Conservation (phyloP, 1,140 invertebrate genomes). For the Hylaeus volcanicus region DNA sequence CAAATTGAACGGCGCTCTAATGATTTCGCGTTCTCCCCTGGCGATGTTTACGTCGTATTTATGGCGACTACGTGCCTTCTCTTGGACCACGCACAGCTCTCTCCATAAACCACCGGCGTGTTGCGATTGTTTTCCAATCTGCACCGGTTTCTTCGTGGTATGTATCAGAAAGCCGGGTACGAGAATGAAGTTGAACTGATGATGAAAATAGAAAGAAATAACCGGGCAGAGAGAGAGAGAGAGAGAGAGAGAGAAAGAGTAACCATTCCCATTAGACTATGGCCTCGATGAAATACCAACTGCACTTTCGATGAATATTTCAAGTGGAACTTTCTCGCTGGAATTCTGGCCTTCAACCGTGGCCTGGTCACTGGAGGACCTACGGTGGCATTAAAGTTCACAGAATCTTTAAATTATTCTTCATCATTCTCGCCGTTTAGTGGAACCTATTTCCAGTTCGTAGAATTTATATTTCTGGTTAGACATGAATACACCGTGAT, state of each 20-base stretch:
- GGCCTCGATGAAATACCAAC: neutral
- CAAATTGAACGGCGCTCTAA: conserved; percentile 62
- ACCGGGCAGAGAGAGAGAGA: neutral
- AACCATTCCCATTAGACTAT: neutral
- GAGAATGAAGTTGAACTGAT: neutral
- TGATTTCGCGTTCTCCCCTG: conserved; percentile 53
- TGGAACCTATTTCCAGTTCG: neutral
- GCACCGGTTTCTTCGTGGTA: neutral
- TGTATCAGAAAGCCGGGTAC: neutral
- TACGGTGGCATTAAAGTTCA: neutral
- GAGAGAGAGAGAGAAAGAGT: neutral
- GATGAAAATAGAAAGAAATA: neutral
- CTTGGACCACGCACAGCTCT: neutral
- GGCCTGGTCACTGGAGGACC: neutral
- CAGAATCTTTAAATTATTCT: too few relatives aligned
- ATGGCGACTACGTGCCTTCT: conserved; percentile 44
- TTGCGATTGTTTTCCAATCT: conserved; percentile 53
- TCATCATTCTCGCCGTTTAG: neutral
- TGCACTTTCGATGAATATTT: neutral
- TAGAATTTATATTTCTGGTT: too few relatives aligned
- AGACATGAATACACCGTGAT: too few relatives aligned
- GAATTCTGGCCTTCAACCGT: neutral
- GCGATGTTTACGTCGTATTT: conserved; percentile 56
- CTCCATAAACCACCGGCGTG: conserved; percentile 16
- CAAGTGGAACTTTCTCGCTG: neutral